Evolutionary conservation across 1,140 invertebrate genomes (phyloP), one percentile per base, ranked within the genome.

Genomic region (Leptinotarsa lineolata): DNA sequence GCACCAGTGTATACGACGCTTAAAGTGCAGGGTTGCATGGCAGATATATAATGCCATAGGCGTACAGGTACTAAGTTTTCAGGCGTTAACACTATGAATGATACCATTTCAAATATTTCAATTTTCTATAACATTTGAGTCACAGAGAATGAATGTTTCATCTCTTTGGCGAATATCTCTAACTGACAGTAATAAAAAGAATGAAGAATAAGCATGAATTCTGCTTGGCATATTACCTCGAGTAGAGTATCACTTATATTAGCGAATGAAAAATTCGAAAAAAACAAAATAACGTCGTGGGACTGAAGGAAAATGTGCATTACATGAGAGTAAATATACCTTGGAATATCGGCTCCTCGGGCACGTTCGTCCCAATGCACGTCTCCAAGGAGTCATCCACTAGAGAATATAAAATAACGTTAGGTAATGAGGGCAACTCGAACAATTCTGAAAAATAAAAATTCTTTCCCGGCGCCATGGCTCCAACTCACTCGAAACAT

Each of bases 361-460:
- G 48, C 48, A 54, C 48, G 48, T 54, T 54, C 48, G n/a, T 18
- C 48, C n/a, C 48, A 54, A 54, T 54, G n/a, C n/a, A 54, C 48
- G 48, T 54, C 15, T 6, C 48, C 48, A 13, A 13, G 15, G 48
- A 18, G 5, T 54, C n/a, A 54, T n/a, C 48, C 48, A 54, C 48
- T 54, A 18, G 48, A 54, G 48, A 54, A 54, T 54, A 54, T 54
- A 54, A 54, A 16, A 54, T 54, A 16, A 54, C 48, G 48, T 54
- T 54, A 18, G 48, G 48, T 18, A 54, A 16, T 54, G 48, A 54
- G 48, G 48, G n/a, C 48, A 54, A 54, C n/a, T 54, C n/a, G 15
- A 54, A 54, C 48, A 54, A 54, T 54, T 16, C 48, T 54, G 48
- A n/a, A 54, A 54, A 54, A 54, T 54, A 54, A 54, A 54, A 54